Base-by-base conservation (phyloP, 2,113 vertebrate species). In the Thomomys bottae region DNA sequence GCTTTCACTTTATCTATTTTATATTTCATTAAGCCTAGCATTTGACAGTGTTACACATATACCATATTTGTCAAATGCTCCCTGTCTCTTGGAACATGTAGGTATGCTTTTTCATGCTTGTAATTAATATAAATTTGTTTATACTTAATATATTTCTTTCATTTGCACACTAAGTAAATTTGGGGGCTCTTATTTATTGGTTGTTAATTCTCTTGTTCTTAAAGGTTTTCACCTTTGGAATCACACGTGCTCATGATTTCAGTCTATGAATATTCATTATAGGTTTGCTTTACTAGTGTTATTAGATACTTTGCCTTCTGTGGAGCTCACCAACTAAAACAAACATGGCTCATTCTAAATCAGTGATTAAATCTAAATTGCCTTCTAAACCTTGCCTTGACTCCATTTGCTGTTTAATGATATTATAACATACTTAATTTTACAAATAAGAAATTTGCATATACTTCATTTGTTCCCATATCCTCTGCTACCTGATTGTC, bases 221-320 rank as follows among this genome's bases (percentile, higher is more conserved):
- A 8, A 61, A 6, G 81, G 36, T 23, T 49, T 54, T 84, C 38
- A 90, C 34, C 32, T 66, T 93, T 42, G 61, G 32, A 85, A 32
- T 89, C 36, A 76, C 61, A 36, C 15, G 45, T 77, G 70, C n/a
- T 88, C 30, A 24, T 63, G 71, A 91, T 40, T 91, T 85, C 7
- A 42, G 6, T 30, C 61, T 71, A 28, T 49, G 54, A 28, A 38
- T 91, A 28, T 66, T 82, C 59, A 5, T 21, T 8, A 1, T 57
- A 32, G 73, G n/a, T 68, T n/a, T 34, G 45, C 2, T 66, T 9
- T 66, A 66, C 23, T 61, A 73, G 6, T 88, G 10, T 76, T 68
- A 10, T 11, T 17, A 36, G 34, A 76, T 63, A 6, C 36, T 54
- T 72, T 75, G 66, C 26, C 6, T 57, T 63, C 67, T 70, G 40